phyloP scores from a whole-genome alignment of 2,888 invertebrate species.

The Sphecodes monilicornis region DNA sequence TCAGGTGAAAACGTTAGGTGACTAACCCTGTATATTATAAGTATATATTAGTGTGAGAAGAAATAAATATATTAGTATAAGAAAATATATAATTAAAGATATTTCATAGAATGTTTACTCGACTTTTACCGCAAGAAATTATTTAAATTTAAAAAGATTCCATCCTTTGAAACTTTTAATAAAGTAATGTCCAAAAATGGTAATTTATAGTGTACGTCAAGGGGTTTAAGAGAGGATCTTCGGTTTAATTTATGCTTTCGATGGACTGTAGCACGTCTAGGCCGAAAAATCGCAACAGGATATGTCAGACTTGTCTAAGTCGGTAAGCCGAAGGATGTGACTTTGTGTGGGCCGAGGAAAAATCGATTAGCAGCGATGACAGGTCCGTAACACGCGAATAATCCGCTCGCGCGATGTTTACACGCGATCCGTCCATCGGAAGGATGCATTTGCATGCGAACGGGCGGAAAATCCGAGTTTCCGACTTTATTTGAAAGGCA shows the following conservation, averaged over 20 bases:
- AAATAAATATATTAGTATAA: neutral
- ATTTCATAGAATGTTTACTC: neutral
- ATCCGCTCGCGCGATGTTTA: slow-evolving; percentile 53
- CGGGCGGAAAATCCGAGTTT: slow-evolving; percentile 51
- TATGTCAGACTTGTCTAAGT: neutral
- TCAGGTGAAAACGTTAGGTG: too few species aligned
- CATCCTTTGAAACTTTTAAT: neutral
- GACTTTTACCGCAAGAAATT: neutral
- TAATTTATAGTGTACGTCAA: neutral
- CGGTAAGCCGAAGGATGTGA: slow-evolving; percentile 4
- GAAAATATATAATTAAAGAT: neutral
- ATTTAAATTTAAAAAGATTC: neutral
- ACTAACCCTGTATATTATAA: too few species aligned
- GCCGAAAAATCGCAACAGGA: neutral
- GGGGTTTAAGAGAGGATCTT: neutral
- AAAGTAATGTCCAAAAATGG: too few species aligned
- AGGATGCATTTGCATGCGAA: slow-evolving; percentile 54
- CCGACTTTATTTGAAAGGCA: slow-evolving; percentile 50
- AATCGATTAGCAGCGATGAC: slow-evolving; percentile 54
- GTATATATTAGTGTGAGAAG: too few species aligned
- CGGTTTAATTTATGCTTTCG: neutral
- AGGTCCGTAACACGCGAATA: slow-evolving; percentile 48
- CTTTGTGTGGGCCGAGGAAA: slow-evolving; percentile 25
- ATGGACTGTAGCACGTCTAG: too few species aligned
- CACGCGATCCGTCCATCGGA: slow-evolving; percentile 60